Percentiles rank a stretch among this genome's conserved stretches.
Evolutionary conservation across 2,797 vertebrate genomes (phyloP).

Genomic region (Sebastes matsubarae): DNA sequence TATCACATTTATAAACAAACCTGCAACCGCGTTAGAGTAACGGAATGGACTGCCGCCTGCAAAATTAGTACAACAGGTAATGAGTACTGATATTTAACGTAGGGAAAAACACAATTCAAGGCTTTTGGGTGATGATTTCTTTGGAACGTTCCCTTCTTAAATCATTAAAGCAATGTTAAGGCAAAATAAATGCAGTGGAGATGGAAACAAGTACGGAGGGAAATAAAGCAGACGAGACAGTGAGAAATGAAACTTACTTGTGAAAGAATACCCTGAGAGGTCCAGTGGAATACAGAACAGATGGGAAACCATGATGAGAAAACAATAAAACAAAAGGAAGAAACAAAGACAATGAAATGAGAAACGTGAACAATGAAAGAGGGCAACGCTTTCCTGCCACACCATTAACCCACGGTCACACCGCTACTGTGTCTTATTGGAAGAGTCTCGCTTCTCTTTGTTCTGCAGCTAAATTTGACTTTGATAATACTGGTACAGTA

Average conservation of each 20-base stretch:
- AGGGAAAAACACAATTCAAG: background rate
- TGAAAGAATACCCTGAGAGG: conserved; percentile 89
- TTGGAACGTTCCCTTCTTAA: background rate
- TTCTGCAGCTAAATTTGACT: background rate
- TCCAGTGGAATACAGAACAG: conserved; percentile 90
- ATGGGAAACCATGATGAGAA: conserved; percentile 86
- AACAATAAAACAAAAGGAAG: conserved; percentile 77
- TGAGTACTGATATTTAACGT: background rate
- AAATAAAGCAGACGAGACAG: conserved; percentile 24
- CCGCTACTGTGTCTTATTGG: background rate
- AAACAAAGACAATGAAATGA: conserved; percentile 80
- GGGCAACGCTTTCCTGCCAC: conserved; percentile 30
- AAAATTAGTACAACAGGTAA: conserved; percentile 23
- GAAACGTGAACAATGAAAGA: conserved; percentile 65
- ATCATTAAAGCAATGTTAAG: background rate
- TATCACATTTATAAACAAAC: conserved; percentile 42
- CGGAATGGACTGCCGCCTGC: conserved; percentile 47
- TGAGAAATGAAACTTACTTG: conserved; percentile 93
- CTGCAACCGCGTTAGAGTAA: conserved; percentile 46
- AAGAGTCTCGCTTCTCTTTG: background rate
- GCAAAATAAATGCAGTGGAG: background rate
- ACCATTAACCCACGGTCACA: conserved; percentile 20
- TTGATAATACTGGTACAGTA: background rate
- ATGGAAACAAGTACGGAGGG: conserved; percentile 17
- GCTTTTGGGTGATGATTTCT: background rate